Conservation (phyloP, 2,113 vertebrate species). For the Gnathonemus echidnorhynchus region DNA sequence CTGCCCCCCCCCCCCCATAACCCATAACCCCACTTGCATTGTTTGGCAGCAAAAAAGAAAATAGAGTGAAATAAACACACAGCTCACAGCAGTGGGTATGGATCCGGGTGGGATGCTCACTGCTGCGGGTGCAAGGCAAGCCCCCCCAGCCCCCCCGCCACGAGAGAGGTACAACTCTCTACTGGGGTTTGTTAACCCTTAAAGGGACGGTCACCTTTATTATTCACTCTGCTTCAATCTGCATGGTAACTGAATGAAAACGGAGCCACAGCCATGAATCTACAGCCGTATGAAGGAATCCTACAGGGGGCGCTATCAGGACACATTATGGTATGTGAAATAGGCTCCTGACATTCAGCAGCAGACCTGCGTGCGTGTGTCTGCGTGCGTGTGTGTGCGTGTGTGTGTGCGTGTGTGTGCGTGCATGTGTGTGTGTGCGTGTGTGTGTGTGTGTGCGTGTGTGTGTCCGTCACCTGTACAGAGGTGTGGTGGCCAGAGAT, state of each 20-base stretch:
- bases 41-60: slow-evolving; percentile 10
- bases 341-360: slow-evolving; percentile 1
- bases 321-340: slow-evolving; percentile 14
- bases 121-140: neutral
- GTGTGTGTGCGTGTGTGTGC: no score
- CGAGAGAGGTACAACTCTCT: neutral
- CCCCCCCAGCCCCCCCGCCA: neutral
- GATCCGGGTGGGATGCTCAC: neutral
- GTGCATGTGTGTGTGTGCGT: neutral
- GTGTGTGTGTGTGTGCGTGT: neutral
- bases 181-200: neutral
- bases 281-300: slow-evolving; percentile 18
- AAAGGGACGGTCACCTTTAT: neutral
- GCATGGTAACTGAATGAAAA: neutral
- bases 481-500: neutral
- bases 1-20: slow-evolving; percentile 15
- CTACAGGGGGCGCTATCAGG: slow-evolving; percentile 8
- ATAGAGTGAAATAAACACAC: neutral
- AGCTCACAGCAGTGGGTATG: slow-evolving; percentile 6
- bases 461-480: neutral
- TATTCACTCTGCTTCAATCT: neutral
- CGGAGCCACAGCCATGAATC: neutral
- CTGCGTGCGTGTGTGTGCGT: neutral
- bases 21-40: slow-evolving; percentile 18
- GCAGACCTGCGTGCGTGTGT: neutral